Base-by-base conservation (phyloP, 1,140 invertebrate species). In the Gryon sp. region DNA sequence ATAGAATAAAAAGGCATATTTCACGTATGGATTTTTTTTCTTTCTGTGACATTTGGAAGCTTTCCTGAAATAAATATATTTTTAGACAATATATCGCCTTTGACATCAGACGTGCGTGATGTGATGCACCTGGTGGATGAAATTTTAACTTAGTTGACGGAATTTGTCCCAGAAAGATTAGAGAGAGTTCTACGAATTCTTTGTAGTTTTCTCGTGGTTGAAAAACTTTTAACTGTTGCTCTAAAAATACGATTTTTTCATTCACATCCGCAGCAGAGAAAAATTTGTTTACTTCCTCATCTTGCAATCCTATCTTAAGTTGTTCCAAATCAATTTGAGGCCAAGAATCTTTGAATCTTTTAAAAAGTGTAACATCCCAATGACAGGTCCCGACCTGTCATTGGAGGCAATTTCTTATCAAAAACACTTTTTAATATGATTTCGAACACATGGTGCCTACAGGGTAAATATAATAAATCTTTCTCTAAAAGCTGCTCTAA, bases 301-400 rank as follows among this genome's bases (percentile, higher is more conserved):
- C 50, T 38, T 20, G 15, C 11, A 63, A 18, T 38, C 52, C 52
- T 52, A 48, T 84, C 52, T 66, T 15, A 83, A 73, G 12, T 14
- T 52, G 24, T 38, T 34, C 80, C 80, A 84, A 15, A 1, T 1
- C 12, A n/a, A 83, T 73, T 24, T 16, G 40, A 36, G 30, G 26
- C 81, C 80, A 84, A 18, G 1, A 11, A 18, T 72, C 60, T 40
- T 78, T 68, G 78, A 83, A 84, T 9, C 62, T 77, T 77, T 83
- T 82, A 50, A 85, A 83, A 18, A 84, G 36, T 32, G 36, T 32
- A 34, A 84, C 78, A 48, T 82, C 74, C n/a, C n/a, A n/a, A n/a
- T 55, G 82, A n/a, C n/a, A n/a, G n/a, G n/a, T n/a, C n/a, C n/a
- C n/a, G 80, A 18, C 80, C 81, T 46, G 63, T 68, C 5, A 81